These are phyloP conservation scores for Cerceris ruficornis DNA, from an alignment of 2,888 invertebrate species.

Conservation along the genomic window DNA sequence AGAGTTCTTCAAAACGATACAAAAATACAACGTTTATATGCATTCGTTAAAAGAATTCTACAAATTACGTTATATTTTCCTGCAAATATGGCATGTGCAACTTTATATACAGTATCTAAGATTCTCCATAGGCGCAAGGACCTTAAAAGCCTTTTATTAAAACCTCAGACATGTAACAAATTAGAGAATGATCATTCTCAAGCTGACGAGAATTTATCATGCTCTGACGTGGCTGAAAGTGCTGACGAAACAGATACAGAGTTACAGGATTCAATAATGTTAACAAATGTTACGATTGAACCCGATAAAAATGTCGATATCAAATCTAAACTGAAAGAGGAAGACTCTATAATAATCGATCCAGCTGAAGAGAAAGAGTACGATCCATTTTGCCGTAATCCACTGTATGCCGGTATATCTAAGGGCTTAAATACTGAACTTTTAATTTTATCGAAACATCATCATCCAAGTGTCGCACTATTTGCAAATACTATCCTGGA, in stretches of 20 bases:
- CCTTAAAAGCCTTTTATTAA: conserved; percentile 60
- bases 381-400: conserved; percentile 90
- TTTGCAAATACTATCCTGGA: conserved; percentile 92
- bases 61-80: conserved; percentile 88
- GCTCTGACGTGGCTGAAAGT: conserved; percentile 18
- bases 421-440: conserved; percentile 90
- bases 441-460: conserved; percentile 87
- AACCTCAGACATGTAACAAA: conserved; percentile 47
- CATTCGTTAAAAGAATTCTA: conserved; percentile 93
- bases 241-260: conserved; percentile 16
- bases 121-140: conserved; percentile 68
- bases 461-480: conserved; percentile 95
- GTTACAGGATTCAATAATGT: conserved; percentile 58
- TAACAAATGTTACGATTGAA: conserved; percentile 65
- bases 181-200: conserved; percentile 40
- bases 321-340: conserved; percentile 11
- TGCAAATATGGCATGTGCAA: conserved; percentile 91
- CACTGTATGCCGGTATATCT: conserved; percentile 91
- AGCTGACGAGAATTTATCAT: conserved; percentile 13
- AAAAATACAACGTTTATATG: conserved; percentile 87
- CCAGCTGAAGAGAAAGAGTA: conserved; percentile 81
- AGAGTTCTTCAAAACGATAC: conserved; percentile 92
- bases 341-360: conserved; percentile 30
- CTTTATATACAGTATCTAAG: conserved; percentile 91
- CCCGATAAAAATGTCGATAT: conserved; percentile 17